phyloP scores from a whole-genome alignment of 2,888 invertebrate genomes.

The Scaptomyza flava region DNA sequence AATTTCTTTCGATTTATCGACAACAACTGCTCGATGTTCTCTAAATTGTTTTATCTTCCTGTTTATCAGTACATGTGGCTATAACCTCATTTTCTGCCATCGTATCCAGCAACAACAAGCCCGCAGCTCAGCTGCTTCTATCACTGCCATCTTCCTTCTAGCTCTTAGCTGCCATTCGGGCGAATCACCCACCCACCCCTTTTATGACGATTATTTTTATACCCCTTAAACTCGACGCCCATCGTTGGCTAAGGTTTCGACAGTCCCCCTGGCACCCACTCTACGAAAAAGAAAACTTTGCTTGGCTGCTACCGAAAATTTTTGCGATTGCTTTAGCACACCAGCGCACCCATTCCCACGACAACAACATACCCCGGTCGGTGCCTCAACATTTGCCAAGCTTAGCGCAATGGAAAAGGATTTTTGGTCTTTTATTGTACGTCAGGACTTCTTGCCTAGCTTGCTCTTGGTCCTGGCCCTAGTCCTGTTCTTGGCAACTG shows the following conservation, averaged over 20 bases:
- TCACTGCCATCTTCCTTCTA: not conserved
- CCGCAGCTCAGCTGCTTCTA: slow-evolving; percentile 5
- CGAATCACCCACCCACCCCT: slow-evolving; percentile 35
- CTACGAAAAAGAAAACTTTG: slow-evolving; percentile 49
- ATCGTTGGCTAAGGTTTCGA: slow-evolving; percentile 15
- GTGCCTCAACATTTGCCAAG: slow-evolving; percentile 59
- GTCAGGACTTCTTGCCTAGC: slow-evolving; percentile 59
- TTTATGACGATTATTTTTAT: slow-evolving; percentile 79
- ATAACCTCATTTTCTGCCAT: slow-evolving; percentile 36
- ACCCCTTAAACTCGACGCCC: slow-evolving; percentile 21
- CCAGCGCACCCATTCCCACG: slow-evolving; percentile 1
- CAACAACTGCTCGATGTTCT: slow-evolving; percentile 12
- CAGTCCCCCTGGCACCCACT: slow-evolving; percentile 21
- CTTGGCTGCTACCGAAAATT: slow-evolving; percentile 60
- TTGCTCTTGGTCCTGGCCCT: slow-evolving; percentile 10
- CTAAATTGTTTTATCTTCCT: slow-evolving; percentile 45
- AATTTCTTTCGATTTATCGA: slow-evolving; percentile 16
- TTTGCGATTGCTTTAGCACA: slow-evolving; percentile 60
- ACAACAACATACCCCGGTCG: not conserved
- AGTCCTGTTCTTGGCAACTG: slow-evolving; percentile 13
- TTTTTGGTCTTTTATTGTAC: slow-evolving; percentile 80
- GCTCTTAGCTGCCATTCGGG: slow-evolving; percentile 33
- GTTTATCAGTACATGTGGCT: slow-evolving; percentile 44
- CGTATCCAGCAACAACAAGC: slow-evolving; percentile 4
- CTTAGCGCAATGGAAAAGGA: slow-evolving; percentile 80